Evolutionary conservation across 2,888 invertebrate species (phyloP), one percentile per base, ranked within the genome.

Genomic region (Idaea biselata): DNA sequence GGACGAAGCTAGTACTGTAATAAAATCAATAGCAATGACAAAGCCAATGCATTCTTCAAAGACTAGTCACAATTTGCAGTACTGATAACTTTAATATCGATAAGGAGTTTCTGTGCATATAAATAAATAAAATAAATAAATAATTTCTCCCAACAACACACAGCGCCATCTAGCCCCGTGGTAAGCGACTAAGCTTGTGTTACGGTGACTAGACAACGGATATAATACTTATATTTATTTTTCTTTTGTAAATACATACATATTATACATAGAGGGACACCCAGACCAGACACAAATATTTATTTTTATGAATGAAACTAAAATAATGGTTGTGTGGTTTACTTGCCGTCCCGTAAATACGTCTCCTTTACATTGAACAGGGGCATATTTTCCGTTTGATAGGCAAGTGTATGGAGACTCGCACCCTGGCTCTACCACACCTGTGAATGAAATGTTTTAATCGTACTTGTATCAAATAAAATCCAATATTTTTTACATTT

Each of bases 321-420:
- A 1, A 33, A 33, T 33, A 44, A 44, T 44, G 11, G 44, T 44
- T 44, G 8, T 44, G n/a, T 33, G 25, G n/a, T 58, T 62, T 58
- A 68, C 75, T 76, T 84, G 94, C 94, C 95, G 93, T 79, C 95
- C 95, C 62, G 87, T 91, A 67, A 93, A 88, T 68, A 84, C 73
- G 73, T 94, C 94, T 54, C 95, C 95, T 85, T 95, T 95, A 79
- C 95, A 95, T 78, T 95, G 95, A 66, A 94, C 94, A 1, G 95
- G 91, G 55, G 93, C 93, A 84, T 92, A 95, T 16, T 82, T 82
- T 14, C 94, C 95, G 75, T 95, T 93, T 18, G 89, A 82, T 59
- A 93, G 86, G 76, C 95, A 95, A 61, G 73, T 86, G 0, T 81
- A 73, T 0, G 87, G 84, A 11, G 83, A 73, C 44, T 64, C 71